These are phyloP conservation scores for Drosophila tanythrix DNA, from an alignment of 2,888 invertebrate genomes.

Conservation along the genomic window DNA sequence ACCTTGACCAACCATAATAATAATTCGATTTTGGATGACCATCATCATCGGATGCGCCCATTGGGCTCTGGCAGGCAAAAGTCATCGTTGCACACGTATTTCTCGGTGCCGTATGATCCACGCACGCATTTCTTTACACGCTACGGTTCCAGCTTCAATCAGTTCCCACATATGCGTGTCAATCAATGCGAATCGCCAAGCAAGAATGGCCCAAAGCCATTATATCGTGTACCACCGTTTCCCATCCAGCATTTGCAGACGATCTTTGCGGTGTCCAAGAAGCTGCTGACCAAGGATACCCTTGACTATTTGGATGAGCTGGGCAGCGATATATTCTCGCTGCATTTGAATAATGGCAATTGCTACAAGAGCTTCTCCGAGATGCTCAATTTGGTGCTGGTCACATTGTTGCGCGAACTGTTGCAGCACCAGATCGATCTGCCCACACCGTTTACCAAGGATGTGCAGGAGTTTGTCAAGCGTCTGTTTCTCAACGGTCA, in stretches of 20 bases:
- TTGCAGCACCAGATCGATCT: conserved; percentile 95
- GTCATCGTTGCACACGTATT: conserved; percentile 85
- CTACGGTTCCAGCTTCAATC: conserved; percentile 96
- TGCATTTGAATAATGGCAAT: conserved; percentile 91
- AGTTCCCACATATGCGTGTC: conserved; percentile 93
- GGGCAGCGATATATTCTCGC: conserved; percentile 91
- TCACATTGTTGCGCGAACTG: conserved; percentile 95
- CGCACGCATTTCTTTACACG: conserved; percentile 95
- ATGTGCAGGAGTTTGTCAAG: conserved; percentile 96
- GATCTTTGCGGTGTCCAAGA: conserved; percentile 92
- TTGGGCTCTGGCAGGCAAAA: conserved; percentile 64
- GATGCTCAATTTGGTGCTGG: conserved; percentile 96
- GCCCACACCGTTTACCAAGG: conserved; percentile 95
- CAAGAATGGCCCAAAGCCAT: conserved; percentile 85
- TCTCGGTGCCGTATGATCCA: conserved; percentile 91
- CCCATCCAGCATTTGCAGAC: conserved; percentile 91
- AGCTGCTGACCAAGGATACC: conserved; percentile 93
- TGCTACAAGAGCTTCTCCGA: conserved; percentile 98
- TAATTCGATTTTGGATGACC: conserved; percentile 3
- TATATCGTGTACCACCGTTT: conserved; percentile 76
- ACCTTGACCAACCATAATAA: conserved; percentile 86
- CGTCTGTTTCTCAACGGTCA: conserved; percentile 96
- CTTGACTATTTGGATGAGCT: conserved; percentile 93
- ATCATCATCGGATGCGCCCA: conserved; percentile 79
- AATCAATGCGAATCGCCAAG: conserved; percentile 88